Conservation (phyloP, 2,888 invertebrate species). For the Epinotia ramella region DNA sequence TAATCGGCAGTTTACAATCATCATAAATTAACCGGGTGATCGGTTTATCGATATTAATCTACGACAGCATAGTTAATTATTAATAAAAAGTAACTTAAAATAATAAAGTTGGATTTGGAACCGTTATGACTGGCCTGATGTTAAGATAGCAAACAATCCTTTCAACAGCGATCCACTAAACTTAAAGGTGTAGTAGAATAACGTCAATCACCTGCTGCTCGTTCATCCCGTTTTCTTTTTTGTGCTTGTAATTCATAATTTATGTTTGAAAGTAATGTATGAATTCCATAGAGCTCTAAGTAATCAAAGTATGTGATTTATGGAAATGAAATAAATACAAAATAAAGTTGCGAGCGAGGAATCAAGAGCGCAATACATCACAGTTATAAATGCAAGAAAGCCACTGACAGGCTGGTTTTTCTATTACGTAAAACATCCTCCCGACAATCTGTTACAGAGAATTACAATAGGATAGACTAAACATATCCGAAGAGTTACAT, state of each 20-base stretch:
- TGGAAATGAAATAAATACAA: not conserved
- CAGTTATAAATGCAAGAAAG: constrained; percentile 1
- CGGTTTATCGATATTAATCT: constrained; percentile 41
- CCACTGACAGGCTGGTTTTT: constrained; percentile 15
- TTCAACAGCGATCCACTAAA: not conserved
- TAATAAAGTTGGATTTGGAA: constrained; percentile 21
- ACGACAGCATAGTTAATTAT: constrained; percentile 26
- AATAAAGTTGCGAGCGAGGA: not conserved
- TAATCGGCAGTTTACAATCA: constrained; percentile 44
- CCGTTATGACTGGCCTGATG: constrained; percentile 19
- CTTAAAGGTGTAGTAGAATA: not conserved
- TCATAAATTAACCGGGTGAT: constrained; percentile 43
- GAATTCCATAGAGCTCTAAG: no score
- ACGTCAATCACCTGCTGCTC: not conserved
- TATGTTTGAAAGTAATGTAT: no score
- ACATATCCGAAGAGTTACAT: constrained; percentile 60
- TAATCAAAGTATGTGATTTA: no score
- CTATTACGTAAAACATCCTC: constrained; percentile 37
- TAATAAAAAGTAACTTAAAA: constrained; percentile 29
- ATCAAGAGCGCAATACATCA: not conserved
- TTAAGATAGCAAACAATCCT: not conserved
- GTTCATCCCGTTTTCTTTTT: no score
- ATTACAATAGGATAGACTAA: constrained; percentile 57
- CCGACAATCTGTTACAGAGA: constrained; percentile 12
- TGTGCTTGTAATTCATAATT: no score